Evolutionary conservation across 2,888 invertebrate species (phyloP).

Genomic region (Cecidostiba fungosa): DNA sequence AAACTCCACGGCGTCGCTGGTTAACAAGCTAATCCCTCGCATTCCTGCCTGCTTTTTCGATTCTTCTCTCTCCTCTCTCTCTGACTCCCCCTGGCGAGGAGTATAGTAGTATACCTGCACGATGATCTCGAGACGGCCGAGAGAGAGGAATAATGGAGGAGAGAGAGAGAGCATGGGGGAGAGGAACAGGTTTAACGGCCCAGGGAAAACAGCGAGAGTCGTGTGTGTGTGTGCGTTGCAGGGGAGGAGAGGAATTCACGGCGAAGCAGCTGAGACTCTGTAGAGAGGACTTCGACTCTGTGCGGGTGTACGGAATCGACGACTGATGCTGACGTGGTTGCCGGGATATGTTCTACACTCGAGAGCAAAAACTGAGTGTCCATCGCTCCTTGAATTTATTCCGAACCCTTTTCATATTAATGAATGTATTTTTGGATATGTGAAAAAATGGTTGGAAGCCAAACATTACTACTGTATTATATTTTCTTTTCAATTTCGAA

Average conservation of each 20-base stretch:
- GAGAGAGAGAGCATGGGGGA: not conserved
- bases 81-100: not conserved
- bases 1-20: slow-evolving; percentile 34
- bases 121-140: not conserved
- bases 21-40: slow-evolving; percentile 59
- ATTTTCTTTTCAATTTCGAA: no score
- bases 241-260: slow-evolving; percentile 64
- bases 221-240: slow-evolving; percentile 72
- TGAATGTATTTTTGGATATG: no score
- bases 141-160: not conserved
- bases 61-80: slow-evolving; percentile 16
- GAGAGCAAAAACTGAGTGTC: not conserved
- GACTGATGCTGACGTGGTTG: not conserved
- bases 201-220: slow-evolving; percentile 64
- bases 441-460: no score
- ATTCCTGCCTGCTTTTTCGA: not conserved
- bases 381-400: no score
- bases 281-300: not conserved
- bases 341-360: no score
- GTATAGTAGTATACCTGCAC: not conserved
- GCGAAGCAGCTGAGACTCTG: slow-evolving; percentile 17
- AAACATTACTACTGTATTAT: no score
- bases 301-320: not conserved
- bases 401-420: no score
- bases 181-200: slow-evolving; percentile 16